Evolutionary conservation across 1,140 invertebrate species (phyloP), one percentile per base, ranked within the genome.

Genomic region (Periplaneta americana): DNA sequence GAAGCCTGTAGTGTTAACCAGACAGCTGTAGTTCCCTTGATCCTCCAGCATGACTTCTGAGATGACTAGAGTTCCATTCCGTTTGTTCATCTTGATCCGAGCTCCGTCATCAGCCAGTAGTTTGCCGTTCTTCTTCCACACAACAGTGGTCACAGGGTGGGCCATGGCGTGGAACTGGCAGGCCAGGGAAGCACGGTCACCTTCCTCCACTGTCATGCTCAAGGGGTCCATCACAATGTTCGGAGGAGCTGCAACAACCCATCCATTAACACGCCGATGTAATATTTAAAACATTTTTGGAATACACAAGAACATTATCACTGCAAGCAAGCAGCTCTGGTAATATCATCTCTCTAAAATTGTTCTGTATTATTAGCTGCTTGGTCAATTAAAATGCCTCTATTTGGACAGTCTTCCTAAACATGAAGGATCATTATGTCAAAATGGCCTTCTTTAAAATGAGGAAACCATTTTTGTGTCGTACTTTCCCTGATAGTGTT

Each of bases 101-200:
- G 36, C 32, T 17, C 90, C 89, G 31, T 87, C 87, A 82, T 91
- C 90, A 79, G 89, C 90, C n/a, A 95, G 82, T 3, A 88, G 85
- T 82, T 92, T 91, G 9, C 91, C 91, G 86, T 96, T 93, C 85
- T 94, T 95, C 32, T 92, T 87, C 95, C 95, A 96, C n/a, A 90
- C 89, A 1, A 93, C 90, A 9, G 87, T 87, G 2, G 93, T 94
- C 18, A 94, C 88, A 4, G 93, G 92, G 76, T 90, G 90, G 34
- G 91, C 89, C 81, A 91, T 91, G 1, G 91, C 92, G 2, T 88
- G 87, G 81, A 93, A 94, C 18, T 91, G 87, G 86, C 95, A 96
- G 6, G 86, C 89, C n/a, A 96, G 87, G 0, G 89, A 88, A 0
- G 90, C 92, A 2, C 88, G 84, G n/a, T 93, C 91, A 34, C 93